phyloP scores from a whole-genome alignment of 92 coral and sea anemone species.

The Heliopora coerulea region DNA sequence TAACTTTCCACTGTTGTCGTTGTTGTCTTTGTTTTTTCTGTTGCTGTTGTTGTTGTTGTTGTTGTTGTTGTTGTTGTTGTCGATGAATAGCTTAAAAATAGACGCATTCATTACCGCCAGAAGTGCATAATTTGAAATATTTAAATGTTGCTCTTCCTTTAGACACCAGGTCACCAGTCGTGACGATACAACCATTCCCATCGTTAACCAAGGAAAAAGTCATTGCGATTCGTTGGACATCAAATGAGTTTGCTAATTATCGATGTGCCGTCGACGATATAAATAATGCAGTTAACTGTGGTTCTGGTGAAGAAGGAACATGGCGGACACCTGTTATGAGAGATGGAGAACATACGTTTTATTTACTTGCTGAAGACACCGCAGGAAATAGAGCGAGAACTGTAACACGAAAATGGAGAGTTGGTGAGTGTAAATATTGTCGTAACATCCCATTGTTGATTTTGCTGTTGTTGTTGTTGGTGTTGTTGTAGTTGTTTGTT shows the following conservation, averaged over 20 bases:
- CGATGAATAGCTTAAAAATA: too few relatives aligned
- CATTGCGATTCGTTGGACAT: conserved; percentile 2
- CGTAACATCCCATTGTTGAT: background rate
- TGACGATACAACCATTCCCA: background rate
- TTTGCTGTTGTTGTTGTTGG: background rate
- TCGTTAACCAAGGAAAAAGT: background rate
- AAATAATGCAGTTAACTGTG: background rate
- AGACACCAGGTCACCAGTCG: background rate
- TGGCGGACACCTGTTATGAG: conserved; percentile 4
- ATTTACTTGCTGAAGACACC: conserved; percentile 1
- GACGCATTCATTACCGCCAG: too few relatives aligned
- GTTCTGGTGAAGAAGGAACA: background rate
- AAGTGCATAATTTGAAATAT: too few relatives aligned
- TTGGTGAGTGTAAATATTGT: conserved; percentile 9
- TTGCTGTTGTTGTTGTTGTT: background rate
- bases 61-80: background rate
- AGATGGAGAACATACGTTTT: conserved; percentile 22
- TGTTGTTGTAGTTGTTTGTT: background rate
- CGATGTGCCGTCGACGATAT: conserved; percentile 25
- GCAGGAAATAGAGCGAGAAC: conserved; percentile 14
- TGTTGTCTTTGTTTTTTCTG: background rate
- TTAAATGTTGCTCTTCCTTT: background rate
- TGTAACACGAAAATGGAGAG: conserved; percentile 16
- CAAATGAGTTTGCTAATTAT: conserved; percentile 12
- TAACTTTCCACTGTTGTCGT: background rate